Conservation (phyloP, 2,888 invertebrate genomes). For the Perizoma flavofasciatum region DNA sequence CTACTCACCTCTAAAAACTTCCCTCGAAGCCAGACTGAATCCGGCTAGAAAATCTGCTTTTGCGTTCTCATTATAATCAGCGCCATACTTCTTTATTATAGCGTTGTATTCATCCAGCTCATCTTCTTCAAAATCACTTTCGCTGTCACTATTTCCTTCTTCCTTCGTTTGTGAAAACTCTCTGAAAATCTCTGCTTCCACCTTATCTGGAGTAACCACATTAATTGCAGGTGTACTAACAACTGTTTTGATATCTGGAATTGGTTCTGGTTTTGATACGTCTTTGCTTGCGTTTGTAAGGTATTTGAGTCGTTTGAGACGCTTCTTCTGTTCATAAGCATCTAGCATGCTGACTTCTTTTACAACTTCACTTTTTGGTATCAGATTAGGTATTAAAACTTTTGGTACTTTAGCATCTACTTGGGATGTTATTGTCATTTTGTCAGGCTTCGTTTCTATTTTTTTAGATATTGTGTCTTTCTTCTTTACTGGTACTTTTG, state of each 20-base stretch:
- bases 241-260: constrained; percentile 40
- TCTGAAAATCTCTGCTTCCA: constrained; percentile 68
- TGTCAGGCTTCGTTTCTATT: constrained; percentile 63
- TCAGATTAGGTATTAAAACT: constrained; percentile 68
- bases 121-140: constrained; percentile 78
- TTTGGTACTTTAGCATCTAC: constrained; percentile 70
- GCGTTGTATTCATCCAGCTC: constrained; percentile 72
- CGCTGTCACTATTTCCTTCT: constrained; percentile 72
- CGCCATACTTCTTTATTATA: constrained; percentile 79
- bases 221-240: constrained; percentile 39
- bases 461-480: constrained; percentile 50
- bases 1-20: constrained; percentile 85
- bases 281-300: constrained; percentile 59
- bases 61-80: constrained; percentile 70
- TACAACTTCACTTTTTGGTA: constrained; percentile 54
- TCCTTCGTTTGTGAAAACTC: constrained; percentile 64
- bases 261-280: constrained; percentile 49
- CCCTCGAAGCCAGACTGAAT: constrained; percentile 85
- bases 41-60: constrained; percentile 85
- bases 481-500: constrained; percentile 50
- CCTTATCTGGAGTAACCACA: constrained; percentile 71
- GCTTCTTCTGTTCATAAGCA: constrained; percentile 80
- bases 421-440: constrained; percentile 68
- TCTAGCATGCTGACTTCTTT: constrained; percentile 78
- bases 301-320: constrained; percentile 71